Percentiles rank a stretch among this genome's conserved stretches.
Evolutionary conservation across 2,888 invertebrate species (phyloP).

Genomic region (Macrophya alboannulata): DNA sequence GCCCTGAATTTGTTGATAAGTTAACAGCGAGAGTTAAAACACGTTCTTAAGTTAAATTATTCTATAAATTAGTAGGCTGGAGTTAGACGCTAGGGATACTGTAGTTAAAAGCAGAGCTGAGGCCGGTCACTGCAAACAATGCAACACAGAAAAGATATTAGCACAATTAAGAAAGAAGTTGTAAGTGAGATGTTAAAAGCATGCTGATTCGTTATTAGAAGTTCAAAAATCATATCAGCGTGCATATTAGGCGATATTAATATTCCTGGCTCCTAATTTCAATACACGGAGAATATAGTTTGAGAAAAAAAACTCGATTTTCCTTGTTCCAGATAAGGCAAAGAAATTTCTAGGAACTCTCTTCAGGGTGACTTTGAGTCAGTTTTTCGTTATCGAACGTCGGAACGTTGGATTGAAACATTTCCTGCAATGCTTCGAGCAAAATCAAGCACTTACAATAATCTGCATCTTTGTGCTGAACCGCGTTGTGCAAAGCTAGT

Average conservation of each 20-base stretch:
- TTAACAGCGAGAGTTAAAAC: neutral
- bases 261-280: neutral
- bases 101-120: conserved; percentile 79
- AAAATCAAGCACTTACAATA: conserved; percentile 75
- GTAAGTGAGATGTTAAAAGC: neutral
- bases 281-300: neutral
- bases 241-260: neutral
- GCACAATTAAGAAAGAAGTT: neutral
- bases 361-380: neutral
- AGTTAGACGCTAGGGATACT: conserved; percentile 75
- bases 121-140: conserved; percentile 78
- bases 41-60: neutral
- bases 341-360: neutral
- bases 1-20: neutral
- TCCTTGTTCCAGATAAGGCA: too few species aligned
- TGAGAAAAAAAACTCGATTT: neutral
- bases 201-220: neutral
- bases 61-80: conserved; percentile 15
- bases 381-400: conserved; percentile 1
- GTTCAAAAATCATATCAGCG: neutral
- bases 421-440: conserved; percentile 60
- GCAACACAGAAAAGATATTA: conserved; percentile 59
- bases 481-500: conserved; percentile 75
- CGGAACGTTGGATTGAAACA: conserved; percentile 62
- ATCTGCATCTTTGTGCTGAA: conserved; percentile 76